Base-by-base conservation (phyloP, 1,140 invertebrate genomes). In the Papilio machaon region DNA sequence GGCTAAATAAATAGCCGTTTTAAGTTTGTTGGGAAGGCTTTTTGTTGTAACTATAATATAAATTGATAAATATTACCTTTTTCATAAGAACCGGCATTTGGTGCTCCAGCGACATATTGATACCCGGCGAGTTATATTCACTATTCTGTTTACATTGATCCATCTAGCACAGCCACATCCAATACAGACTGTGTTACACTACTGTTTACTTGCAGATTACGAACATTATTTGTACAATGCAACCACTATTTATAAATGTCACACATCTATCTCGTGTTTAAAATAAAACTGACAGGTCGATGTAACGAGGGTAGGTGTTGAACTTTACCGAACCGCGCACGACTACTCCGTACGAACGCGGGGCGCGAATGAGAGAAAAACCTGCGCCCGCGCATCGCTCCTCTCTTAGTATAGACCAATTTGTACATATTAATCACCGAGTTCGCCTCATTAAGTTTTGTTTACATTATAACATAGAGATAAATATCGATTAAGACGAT, bases 51-150 rank as follows among this genome's bases (percentile, higher is more conserved):
- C 58, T 73, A 52, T 70, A 43, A 70, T 73, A 52, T 70, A 43
- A 70, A 78, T 84, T 30, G 70, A 84, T 75, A 74, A 73, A 52
- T 70, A 64, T 86, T 93, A 94, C 92, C 92, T 94, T 90, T 88
- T 94, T 91, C 83, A 94, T 92, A 76, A 94, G 82, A 82, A 91
- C 88, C 85, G 91, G 92, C 82, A 93, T 88, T 86, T 91, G 89
- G 80, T 91, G 91, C 81, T 94, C 92, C 86, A 93, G 82, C 74
- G 92, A 92, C 91, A 94, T 92, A 82, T 91, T 89, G 76, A 91
- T 80, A 67, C 87, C 85, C 23, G 89, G 86, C 52, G 90, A 90
- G 87, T 87, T 92, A 86, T 87, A 80, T 43, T 84, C 81, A 82
- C 81, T 80, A 79, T 85, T 81, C 82, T 46, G 82, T 81, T 73